Evolutionary conservation across 37 sponge, comb jelly and placozoan species (phyloP).

Genomic region (Eunapius fragilis): DNA sequence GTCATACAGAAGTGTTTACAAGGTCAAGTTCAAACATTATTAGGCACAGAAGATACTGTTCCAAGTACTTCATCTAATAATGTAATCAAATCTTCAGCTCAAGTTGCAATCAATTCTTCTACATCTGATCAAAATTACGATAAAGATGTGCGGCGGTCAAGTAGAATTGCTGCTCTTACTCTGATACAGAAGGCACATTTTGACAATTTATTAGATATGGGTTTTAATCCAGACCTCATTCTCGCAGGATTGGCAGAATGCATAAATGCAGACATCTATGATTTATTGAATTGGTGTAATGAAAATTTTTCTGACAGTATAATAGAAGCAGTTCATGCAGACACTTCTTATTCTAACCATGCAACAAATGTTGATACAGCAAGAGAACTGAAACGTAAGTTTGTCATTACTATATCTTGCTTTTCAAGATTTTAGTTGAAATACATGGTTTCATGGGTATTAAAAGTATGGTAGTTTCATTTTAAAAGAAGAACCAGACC

Average conservation of each 20-base stretch:
- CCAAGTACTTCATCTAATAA: not conserved
- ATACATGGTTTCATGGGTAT: too few species aligned
- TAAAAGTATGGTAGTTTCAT: too few species aligned
- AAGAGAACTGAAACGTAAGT: not conserved
- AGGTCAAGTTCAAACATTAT: not conserved
- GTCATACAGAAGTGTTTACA: not conserved
- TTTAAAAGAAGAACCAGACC: too few species aligned
- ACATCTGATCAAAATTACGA: not conserved
- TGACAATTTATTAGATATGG: constrained; percentile 1
- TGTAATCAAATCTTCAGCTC: not conserved
- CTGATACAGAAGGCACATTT: constrained; percentile 4
- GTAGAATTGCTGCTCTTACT: not conserved
- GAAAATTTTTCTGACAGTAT: too few species aligned
- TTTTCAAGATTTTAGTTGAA: too few species aligned
- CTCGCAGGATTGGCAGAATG: constrained; percentile 28
- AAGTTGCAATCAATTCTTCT: not conserved
- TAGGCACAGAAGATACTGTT: not conserved
- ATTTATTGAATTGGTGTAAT: constrained; percentile 10
- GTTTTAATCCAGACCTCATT: not conserved
- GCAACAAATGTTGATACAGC: not conserved
- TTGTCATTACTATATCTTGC: too few species aligned
- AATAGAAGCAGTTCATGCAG: not conserved
- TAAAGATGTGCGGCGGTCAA: not conserved
- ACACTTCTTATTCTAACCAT: not conserved
- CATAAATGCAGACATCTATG: constrained; percentile 7